Evolutionary conservation across 1,140 invertebrate genomes (phyloP).

Genomic region (Philotrypesis tridentata): DNA sequence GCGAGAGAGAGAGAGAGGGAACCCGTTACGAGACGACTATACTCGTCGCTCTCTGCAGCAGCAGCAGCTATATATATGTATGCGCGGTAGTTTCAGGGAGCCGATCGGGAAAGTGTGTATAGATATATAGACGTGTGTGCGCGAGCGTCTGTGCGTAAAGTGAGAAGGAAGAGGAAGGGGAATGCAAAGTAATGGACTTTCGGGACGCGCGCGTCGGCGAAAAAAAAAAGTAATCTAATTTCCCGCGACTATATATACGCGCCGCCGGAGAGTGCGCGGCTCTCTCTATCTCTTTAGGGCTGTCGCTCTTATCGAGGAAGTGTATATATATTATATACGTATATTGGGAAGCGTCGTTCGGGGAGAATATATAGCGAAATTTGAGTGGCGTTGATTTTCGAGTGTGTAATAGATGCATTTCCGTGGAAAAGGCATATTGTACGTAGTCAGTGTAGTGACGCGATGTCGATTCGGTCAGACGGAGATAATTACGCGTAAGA

Average conservation of each 20-base stretch:
- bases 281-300: too few relatives aligned
- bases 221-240: slow-evolving; percentile 40
- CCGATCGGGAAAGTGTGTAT: slow-evolving; percentile 10
- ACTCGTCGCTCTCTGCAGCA: too few relatives aligned
- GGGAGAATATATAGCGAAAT: slow-evolving; percentile 1
- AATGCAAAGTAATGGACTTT: slow-evolving; percentile 35
- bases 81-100: neutral
- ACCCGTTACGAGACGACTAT: slow-evolving; percentile 49
- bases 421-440: neutral
- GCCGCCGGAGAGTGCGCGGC: slow-evolving; percentile 11
- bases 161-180: neutral
- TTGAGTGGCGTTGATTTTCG: neutral
- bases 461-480: neutral
- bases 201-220: neutral
- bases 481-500: neutral
- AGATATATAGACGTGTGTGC: neutral
- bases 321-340: slow-evolving; percentile 16
- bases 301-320: neutral
- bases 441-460: neutral
- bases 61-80: too few relatives aligned
- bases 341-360: slow-evolving; percentile 8
- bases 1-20: slow-evolving; percentile 3
- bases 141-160: too few relatives aligned
- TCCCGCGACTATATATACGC: slow-evolving; percentile 29
- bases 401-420: neutral